Conservation (phyloP, 2,888 invertebrate genomes). For the Alsophila aescularia region DNA sequence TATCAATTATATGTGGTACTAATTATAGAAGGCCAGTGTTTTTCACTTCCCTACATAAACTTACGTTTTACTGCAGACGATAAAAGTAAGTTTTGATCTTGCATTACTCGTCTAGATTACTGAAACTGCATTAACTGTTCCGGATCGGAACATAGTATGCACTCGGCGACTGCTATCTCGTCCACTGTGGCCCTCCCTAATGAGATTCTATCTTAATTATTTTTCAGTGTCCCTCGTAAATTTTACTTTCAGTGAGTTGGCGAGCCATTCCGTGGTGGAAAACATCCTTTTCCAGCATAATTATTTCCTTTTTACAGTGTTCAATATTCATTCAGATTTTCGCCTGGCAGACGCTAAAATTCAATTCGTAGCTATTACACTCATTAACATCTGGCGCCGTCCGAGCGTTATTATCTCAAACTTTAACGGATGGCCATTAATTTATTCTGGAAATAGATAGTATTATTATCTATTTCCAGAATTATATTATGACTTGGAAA, state of each 20-base stretch:
- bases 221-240: slow-evolving; percentile 68
- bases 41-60: slow-evolving; percentile 8
- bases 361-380: slow-evolving; percentile 76
- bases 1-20: not conserved
- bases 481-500: slow-evolving; percentile 43
- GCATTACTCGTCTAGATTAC: slow-evolving; percentile 16
- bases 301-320: slow-evolving; percentile 72
- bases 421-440: slow-evolving; percentile 65
- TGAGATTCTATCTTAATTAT: slow-evolving; percentile 73
- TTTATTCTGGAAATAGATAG: slow-evolving; percentile 62
- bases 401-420: slow-evolving; percentile 68
- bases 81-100: slow-evolving; percentile 26
- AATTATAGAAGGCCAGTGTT: too few species aligned
- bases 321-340: slow-evolving; percentile 78
- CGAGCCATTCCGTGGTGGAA: slow-evolving; percentile 62
- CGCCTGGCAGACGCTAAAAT: slow-evolving; percentile 74
- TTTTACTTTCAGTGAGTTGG: slow-evolving; percentile 58
- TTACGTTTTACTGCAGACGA: slow-evolving; percentile 41
- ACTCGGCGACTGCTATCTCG: slow-evolving; percentile 21
- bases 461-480: too few species aligned
- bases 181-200: slow-evolving; percentile 54
- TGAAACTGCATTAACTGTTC: slow-evolving; percentile 17
- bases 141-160: slow-evolving; percentile 24
- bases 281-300: slow-evolving; percentile 70
- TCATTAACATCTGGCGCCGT: slow-evolving; percentile 77